Conservation (phyloP, 2,888 invertebrate genomes). For the Hymenopus coronatus region DNA sequence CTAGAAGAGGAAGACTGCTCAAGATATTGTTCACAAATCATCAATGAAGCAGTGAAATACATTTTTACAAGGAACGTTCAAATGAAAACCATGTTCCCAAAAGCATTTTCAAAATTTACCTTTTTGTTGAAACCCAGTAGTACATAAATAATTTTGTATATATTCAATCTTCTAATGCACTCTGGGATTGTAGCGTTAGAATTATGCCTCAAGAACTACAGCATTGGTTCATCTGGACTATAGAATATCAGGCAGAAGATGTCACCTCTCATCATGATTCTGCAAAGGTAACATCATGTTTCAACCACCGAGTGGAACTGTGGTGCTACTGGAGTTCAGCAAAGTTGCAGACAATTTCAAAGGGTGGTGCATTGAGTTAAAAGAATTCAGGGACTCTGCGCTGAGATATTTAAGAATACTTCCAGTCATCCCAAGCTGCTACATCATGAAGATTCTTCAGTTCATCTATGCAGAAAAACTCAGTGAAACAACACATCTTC, state of each 20-base stretch:
- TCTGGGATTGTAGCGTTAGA: neutral
- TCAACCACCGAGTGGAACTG: neutral
- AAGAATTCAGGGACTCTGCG: neutral
- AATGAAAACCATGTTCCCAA: neutral
- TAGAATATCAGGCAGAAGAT: neutral
- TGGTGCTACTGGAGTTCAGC: neutral
- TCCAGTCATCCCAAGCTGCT: neutral
- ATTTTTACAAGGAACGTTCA: neutral
- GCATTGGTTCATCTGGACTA: neutral
- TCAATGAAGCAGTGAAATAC: neutral
- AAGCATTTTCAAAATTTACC: too few species aligned
- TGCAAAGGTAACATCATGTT: neutral
- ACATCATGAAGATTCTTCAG: neutral
- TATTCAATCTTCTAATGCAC: neutral
- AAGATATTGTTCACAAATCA: neutral
- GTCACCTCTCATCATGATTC: neutral
- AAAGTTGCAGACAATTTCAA: neutral
- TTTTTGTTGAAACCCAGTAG: too few species aligned
- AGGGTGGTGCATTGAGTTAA: neutral
- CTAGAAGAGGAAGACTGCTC: neutral
- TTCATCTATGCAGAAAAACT: neutral
- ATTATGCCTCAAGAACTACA: neutral
- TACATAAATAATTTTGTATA: neutral
- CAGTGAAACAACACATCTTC: neutral
- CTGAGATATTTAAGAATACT: neutral